Evolutionary conservation across 2,888 invertebrate genomes (phyloP), one percentile per base, ranked within the genome.

Genomic region (Pristionchus fissidentatus): DNA sequence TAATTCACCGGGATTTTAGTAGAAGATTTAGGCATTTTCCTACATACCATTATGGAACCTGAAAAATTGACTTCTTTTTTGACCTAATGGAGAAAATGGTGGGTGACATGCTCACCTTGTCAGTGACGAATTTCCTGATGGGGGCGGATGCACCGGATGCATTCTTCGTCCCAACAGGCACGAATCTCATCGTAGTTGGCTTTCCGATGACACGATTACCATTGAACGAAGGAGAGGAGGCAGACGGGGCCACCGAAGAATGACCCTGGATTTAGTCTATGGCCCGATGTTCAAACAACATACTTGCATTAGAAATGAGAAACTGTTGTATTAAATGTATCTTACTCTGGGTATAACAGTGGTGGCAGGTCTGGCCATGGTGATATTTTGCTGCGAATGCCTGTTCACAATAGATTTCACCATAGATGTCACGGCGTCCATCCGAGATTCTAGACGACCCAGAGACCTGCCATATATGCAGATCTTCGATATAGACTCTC

Each of bases 391-490:
- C 32, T 78, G 78, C 13, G 78, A 43, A n/a, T 78, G 78, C 26
- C 41, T 57, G 19, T 26, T 32, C 13, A 80, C 60, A 4, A 57
- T 29, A 8, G 57, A 60, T 38, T 82, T 82, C 0, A 83, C 49
- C 83, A 83, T 83, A 13, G 73, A 70, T 41, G 52, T 55, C 13
- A 75, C 70, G 1, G 83, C 70, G 15, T 83, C 83, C 75, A 83
- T 55, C 22, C 83, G 83, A 35, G 83, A 15, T 29, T 83, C 83
- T 55, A 83, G 3, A 4, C 83, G 83, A 15, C 83, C 83, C 29
- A 83, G 73, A 49, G 41, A 38, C 29, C 83, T 83, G 32, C 5
- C 57, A 70, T 32, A 29, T 10, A 3, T 29, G 13, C 29, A 60
- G 57, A 60, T 52, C 5, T 3, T 15, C 3, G n/a, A 52, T 22